Conservation (phyloP, 2,888 invertebrate species). For the Linnaemya tessellans region DNA sequence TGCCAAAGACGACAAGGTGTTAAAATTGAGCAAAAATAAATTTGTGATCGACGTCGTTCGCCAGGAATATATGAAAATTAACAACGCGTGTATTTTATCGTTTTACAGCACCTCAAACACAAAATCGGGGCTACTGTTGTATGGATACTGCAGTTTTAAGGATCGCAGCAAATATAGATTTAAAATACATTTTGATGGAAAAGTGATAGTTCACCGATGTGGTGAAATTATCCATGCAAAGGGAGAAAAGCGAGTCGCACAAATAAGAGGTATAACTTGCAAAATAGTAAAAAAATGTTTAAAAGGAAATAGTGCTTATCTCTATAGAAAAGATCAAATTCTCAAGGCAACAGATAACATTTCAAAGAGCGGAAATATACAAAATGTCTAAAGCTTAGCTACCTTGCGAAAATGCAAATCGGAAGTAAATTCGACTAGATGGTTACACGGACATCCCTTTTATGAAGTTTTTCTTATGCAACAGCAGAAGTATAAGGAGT, state of each 20-base stretch:
- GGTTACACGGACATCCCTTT: constrained; percentile 4
- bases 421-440: too few species aligned
- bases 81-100: constrained; percentile 13
- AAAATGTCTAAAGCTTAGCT: too few species aligned
- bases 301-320: constrained; percentile 12
- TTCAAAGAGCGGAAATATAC: not conserved
- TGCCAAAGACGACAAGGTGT: not conserved
- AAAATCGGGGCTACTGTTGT: not conserved
- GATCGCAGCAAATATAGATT: constrained; percentile 19
- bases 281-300: constrained; percentile 25
- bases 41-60: not conserved
- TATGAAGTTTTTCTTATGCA: constrained; percentile 34
- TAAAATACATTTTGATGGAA: constrained; percentile 13
- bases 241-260: constrained; percentile 17
- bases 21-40: constrained; percentile 22
- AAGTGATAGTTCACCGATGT: not conserved
- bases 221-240: too few species aligned
- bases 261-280: constrained; percentile 9
- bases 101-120: not conserved
- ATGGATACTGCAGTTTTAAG: constrained; percentile 15
- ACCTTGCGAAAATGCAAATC: too few species aligned
- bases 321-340: constrained; percentile 24
- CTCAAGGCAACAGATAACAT: constrained; percentile 25
- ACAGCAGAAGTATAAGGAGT: not conserved
- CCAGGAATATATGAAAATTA: constrained; percentile 23